These are phyloP conservation scores for Lamellibrachia luymesi DNA, from an alignment of 1,140 invertebrate genomes.

Conservation along the genomic window DNA sequence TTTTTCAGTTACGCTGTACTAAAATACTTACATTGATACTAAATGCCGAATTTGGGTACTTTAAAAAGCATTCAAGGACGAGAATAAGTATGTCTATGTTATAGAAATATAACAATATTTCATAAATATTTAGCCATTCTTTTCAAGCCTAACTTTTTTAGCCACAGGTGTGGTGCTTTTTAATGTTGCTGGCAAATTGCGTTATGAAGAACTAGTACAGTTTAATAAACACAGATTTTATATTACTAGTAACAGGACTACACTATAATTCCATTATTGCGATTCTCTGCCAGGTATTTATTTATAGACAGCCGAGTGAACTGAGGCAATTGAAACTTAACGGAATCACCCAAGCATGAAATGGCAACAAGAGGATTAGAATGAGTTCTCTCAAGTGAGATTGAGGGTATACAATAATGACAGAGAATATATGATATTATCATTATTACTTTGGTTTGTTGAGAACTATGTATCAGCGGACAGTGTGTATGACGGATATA, in stretches of 20 bases:
- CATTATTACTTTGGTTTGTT: background rate
- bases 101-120: no score
- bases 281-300: background rate
- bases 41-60: no score
- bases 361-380: background rate
- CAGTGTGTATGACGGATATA: background rate
- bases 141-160: no score
- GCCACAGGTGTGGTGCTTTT: no score
- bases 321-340: background rate
- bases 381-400: background rate
- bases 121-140: no score
- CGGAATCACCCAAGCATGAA: background rate
- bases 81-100: no score
- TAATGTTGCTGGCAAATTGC: background rate
- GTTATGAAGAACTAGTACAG: background rate
- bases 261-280: background rate
- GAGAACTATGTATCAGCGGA: background rate
- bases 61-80: no score
- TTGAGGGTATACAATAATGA: background rate
- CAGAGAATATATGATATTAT: background rate
- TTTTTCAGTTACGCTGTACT: background rate
- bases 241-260: background rate
- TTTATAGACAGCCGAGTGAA: background rate
- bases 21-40: no score
- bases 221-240: background rate